Conservation (phyloP, 1,140 invertebrate species). For the Drosophila suzukii region DNA sequence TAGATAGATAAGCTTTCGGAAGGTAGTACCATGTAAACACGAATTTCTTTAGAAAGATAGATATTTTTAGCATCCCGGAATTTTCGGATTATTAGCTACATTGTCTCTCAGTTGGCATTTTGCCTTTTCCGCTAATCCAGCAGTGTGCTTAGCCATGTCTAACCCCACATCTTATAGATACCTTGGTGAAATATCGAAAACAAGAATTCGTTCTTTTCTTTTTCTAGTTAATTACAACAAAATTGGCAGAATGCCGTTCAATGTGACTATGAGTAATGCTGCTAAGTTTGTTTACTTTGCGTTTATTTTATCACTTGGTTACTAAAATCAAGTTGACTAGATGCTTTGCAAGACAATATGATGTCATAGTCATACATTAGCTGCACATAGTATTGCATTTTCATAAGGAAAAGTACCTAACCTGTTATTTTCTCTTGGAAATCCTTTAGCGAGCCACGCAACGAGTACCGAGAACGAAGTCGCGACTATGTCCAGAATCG, state of each 20-base stretch:
- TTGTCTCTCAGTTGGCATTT: not conserved
- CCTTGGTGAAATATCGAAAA: slow-evolving; percentile 3
- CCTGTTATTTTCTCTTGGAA: not conserved
- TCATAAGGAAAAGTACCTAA: not conserved
- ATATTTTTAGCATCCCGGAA: too few relatives aligned
- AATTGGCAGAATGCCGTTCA: slow-evolving; percentile 30
- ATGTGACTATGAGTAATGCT: slow-evolving; percentile 17
- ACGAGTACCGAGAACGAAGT: slow-evolving; percentile 73
- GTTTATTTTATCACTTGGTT: slow-evolving; percentile 2
- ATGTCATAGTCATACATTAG: not conserved
- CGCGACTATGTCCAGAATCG: slow-evolving; percentile 69
- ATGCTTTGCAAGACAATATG: not conserved
- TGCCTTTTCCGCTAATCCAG: not conserved
- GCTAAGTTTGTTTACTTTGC: slow-evolving; percentile 5
- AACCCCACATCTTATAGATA: not conserved
- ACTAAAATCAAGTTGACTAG: not conserved
- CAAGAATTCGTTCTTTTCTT: not conserved
- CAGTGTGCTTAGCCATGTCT: not conserved
- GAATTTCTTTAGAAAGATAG: too few relatives aligned
- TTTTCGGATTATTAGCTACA: not conserved
- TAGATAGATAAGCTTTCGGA: too few relatives aligned
- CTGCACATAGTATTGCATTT: not conserved
- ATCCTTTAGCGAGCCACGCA: slow-evolving; percentile 61
- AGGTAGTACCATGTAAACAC: too few relatives aligned
- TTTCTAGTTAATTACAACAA: not conserved